Evolutionary conservation across 2,113 vertebrate species (phyloP).

Genomic region (Charadrius vociferus): DNA sequence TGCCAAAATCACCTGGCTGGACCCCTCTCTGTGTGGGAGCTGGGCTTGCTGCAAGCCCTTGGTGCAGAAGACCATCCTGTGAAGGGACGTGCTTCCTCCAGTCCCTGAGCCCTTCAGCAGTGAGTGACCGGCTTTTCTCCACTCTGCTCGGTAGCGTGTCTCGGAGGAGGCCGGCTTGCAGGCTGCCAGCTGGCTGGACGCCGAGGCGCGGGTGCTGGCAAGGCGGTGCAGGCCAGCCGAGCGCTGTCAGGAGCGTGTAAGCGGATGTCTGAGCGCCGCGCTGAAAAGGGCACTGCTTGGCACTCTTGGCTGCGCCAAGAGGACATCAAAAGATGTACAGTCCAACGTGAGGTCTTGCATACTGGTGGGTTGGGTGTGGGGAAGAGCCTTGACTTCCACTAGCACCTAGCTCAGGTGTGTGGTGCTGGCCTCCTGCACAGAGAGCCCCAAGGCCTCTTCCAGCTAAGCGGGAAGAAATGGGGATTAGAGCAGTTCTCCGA

Average conservation of each 20-base stretch:
- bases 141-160: accelerated
- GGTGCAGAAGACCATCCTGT: neutral
- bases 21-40: neutral
- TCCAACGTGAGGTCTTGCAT: neutral
- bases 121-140: accelerated
- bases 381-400: neutral
- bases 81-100: accelerated
- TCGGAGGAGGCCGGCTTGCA: accelerated
- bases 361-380: neutral
- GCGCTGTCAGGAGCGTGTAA: neutral
- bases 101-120: neutral
- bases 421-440: neutral
- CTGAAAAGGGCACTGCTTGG: neutral
- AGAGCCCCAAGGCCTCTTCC: neutral
- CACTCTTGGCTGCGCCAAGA: neutral
- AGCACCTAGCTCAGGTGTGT: accelerated
- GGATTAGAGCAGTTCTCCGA: neutral
- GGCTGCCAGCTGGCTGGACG: neutral
- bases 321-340: neutral
- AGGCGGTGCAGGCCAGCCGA: neutral
- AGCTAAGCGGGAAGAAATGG: neutral
- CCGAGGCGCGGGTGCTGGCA: neutral
- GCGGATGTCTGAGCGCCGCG: neutral
- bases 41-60: accelerated
- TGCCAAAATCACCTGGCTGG: neutral